A percentile compares a stretch with the other conserved stretches of the same genome.
Conservation (phyloP, 1,140 invertebrate species). For the Drosophila parabipectinata region DNA sequence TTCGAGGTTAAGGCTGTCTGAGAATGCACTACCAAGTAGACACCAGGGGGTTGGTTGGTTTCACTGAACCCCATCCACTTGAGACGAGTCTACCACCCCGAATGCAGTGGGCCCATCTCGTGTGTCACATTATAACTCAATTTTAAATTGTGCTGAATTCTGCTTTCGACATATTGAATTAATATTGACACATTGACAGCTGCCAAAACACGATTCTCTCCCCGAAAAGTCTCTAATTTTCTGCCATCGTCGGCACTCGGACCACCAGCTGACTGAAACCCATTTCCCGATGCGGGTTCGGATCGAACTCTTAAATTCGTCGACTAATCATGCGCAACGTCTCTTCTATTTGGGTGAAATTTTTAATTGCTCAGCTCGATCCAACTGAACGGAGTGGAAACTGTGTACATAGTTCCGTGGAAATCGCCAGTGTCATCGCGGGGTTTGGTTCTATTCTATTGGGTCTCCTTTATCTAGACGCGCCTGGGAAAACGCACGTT, state of each 20-base stretch:
- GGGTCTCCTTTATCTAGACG: constrained; percentile 62
- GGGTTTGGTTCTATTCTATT: constrained; percentile 39
- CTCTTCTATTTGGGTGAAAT: constrained; percentile 73
- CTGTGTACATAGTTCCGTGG: constrained; percentile 40
- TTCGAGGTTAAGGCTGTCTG: constrained; percentile 15
- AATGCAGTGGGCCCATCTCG: constrained; percentile 27
- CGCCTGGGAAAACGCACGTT: constrained; percentile 69
- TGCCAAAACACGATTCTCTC: constrained; percentile 66
- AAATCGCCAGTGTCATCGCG: constrained; percentile 69
- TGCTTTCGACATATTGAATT: constrained; percentile 79
- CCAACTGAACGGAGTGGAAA: constrained; percentile 18
- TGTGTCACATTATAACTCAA: constrained; percentile 70
- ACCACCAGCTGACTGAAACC: constrained; percentile 5
- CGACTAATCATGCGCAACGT: constrained; percentile 76
- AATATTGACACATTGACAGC: constrained; percentile 82
- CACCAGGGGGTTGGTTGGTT: neutral
- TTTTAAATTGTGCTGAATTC: constrained; percentile 74
- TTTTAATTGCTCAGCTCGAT: constrained; percentile 66
- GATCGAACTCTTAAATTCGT: constrained; percentile 55
- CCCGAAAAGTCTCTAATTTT: constrained; percentile 21
- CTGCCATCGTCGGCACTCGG: constrained; percentile 25
- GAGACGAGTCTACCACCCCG: constrained; percentile 35
- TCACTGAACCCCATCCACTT: constrained; percentile 28
- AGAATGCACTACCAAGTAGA: neutral
- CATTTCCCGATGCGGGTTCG: constrained; percentile 58